These are phyloP conservation scores for Lagopus muta DNA, from an alignment of 2,113 vertebrate species.

Conservation along the genomic window DNA sequence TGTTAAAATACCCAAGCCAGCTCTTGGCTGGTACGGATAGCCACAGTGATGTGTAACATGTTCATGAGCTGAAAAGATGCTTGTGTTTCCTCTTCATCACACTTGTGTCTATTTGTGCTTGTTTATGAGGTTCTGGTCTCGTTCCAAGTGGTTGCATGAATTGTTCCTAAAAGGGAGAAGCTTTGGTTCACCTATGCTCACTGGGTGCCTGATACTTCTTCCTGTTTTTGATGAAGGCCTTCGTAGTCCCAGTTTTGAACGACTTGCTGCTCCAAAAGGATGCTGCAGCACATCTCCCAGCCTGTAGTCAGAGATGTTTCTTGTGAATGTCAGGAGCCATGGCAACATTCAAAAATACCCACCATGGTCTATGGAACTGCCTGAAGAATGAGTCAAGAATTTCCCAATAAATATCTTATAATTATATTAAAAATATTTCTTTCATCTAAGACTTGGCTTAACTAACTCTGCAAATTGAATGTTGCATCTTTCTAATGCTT, in stretches of 20 bases:
- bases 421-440: conserved; percentile 58
- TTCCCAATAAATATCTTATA: conserved; percentile 58
- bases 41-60: background rate
- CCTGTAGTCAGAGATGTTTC: background rate
- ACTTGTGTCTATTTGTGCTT: rapidly evolving
- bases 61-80: background rate
- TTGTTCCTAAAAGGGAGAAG: background rate
- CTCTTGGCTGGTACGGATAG: background rate
- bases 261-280: background rate
- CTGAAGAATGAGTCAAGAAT: conserved; percentile 20
- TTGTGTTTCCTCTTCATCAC: background rate
- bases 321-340: background rate
- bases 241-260: background rate
- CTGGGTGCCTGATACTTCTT: background rate
- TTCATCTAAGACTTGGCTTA: conserved; percentile 65
- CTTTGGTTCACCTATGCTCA: background rate
- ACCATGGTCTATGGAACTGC: background rate
- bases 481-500: conserved; percentile 65
- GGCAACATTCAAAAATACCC: background rate
- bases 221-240: background rate
- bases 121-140: background rate
- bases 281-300: background rate
- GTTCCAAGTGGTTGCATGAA: background rate
- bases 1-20: background rate
- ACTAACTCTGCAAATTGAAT: conserved; percentile 75